These are phyloP conservation scores for Atopsyche davidsoni DNA, from an alignment of 1,140 invertebrate species.

Conservation along the genomic window DNA sequence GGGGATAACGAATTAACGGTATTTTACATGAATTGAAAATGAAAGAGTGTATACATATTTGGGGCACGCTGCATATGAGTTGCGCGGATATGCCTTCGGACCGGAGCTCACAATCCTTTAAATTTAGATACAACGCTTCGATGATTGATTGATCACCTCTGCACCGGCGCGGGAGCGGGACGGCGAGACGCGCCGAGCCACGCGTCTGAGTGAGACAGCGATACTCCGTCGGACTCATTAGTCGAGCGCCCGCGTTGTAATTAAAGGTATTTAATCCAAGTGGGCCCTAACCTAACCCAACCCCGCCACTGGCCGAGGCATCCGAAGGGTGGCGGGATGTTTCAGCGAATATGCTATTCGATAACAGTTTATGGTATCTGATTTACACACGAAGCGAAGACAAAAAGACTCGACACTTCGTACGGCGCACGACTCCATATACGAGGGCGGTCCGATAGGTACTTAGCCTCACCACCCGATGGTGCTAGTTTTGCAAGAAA, in stretches of 20 bases:
- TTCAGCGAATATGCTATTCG: too few species aligned
- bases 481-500: too few species aligned
- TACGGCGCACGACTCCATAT: too few species aligned
- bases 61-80: background rate
- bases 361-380: too few species aligned
- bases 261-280: slow-evolving; percentile 26
- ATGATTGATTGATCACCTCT: slow-evolving; percentile 23
- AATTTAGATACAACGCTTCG: slow-evolving; percentile 23
- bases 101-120: slow-evolving; percentile 20
- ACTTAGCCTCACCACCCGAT: too few species aligned
- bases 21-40: background rate
- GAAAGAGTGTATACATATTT: background rate
- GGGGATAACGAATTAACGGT: too few species aligned
- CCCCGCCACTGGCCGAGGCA: too few species aligned
- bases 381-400: too few species aligned
- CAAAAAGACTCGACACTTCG: too few species aligned
- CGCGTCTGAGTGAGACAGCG: slow-evolving; percentile 1
- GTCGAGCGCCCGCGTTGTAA: slow-evolving; percentile 20
- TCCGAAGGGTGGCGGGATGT: too few species aligned
- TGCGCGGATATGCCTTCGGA: background rate
- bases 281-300: too few species aligned
- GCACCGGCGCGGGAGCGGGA: slow-evolving; percentile 9
- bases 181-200: background rate
- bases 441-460: too few species aligned
- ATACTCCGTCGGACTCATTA: slow-evolving; percentile 6